These are phyloP conservation scores for Oryzias melastigma DNA, from an alignment of 2,113 vertebrate species.

Conservation along the genomic window DNA sequence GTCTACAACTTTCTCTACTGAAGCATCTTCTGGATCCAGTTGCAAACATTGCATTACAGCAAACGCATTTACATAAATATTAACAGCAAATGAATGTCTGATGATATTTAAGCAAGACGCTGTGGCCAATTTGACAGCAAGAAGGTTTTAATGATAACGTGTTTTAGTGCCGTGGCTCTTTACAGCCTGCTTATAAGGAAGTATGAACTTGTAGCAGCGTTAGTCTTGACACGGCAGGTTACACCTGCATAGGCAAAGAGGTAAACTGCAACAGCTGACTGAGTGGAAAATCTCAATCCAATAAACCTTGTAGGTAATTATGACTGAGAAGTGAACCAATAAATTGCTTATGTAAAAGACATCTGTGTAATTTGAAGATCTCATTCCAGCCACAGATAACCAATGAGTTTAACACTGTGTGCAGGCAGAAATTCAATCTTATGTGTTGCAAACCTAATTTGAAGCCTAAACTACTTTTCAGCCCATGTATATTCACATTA, in stretches of 20 bases:
- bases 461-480: no score
- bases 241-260: slow-evolving; percentile 34
- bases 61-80: slow-evolving; percentile 38
- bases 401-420: no score
- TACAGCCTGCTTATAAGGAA: slow-evolving; percentile 24
- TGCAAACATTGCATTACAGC: slow-evolving; percentile 7
- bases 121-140: slow-evolving; percentile 10
- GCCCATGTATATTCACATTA: no score
- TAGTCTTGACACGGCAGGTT: slow-evolving; percentile 37
- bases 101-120: slow-evolving; percentile 46
- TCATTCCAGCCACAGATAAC: no score
- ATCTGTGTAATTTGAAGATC: no score
- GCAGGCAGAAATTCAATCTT: no score
- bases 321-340: slow-evolving; percentile 31
- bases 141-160: slow-evolving; percentile 53
- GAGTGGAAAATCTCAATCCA: slow-evolving; percentile 59
- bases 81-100: slow-evolving; percentile 20
- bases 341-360: no score
- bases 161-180: slow-evolving; percentile 45
- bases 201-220: slow-evolving; percentile 50
- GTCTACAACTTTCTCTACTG: no score
- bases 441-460: no score
- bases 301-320: slow-evolving; percentile 33
- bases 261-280: slow-evolving; percentile 51
- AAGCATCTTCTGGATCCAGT: no score